Evolutionary conservation across 2,113 vertebrate species (phyloP).

Genomic region (Dasypus novemcinctus): DNA sequence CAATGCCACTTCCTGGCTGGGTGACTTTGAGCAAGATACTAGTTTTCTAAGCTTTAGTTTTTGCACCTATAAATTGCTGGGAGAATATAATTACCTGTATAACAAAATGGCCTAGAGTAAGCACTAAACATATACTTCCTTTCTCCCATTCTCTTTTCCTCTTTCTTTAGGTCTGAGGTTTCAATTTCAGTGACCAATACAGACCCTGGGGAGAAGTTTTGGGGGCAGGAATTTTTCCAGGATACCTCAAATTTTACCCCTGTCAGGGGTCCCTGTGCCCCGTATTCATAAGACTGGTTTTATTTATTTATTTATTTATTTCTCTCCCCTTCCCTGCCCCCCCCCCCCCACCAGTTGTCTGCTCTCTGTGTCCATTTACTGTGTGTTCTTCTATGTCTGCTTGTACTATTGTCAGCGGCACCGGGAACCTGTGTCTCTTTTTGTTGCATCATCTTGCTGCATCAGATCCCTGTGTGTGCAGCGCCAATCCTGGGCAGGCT

Average conservation of each 20-base stretch:
- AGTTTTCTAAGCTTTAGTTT: slow-evolving; percentile 29
- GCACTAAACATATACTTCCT: background rate
- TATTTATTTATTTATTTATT: too few species aligned
- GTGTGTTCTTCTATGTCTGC: too few species aligned
- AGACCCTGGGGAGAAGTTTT: background rate
- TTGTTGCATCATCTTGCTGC: too few species aligned
- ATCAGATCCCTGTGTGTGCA: too few species aligned
- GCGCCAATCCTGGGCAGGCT: too few species aligned
- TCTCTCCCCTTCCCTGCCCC: too few species aligned
- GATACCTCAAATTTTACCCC: slow-evolving; percentile 1
- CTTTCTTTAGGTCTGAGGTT: slow-evolving; percentile 29
- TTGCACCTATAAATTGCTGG: background rate
- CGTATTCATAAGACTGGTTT: background rate
- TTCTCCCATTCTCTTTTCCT: background rate
- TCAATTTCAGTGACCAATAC: slow-evolving; percentile 29
- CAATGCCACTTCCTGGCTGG: background rate
- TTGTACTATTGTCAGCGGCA: too few species aligned
- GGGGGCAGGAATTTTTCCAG: background rate
- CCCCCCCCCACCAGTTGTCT: too few species aligned
- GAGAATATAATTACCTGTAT: slow-evolving; percentile 19
- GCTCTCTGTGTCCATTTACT: too few species aligned
- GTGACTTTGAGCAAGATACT: background rate
- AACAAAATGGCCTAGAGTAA: background rate
- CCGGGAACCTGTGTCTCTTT: too few species aligned
- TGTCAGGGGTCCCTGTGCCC: background rate